Evolutionary conservation across 2,888 invertebrate genomes (phyloP).

Genomic region (Aporophyla nigra): DNA sequence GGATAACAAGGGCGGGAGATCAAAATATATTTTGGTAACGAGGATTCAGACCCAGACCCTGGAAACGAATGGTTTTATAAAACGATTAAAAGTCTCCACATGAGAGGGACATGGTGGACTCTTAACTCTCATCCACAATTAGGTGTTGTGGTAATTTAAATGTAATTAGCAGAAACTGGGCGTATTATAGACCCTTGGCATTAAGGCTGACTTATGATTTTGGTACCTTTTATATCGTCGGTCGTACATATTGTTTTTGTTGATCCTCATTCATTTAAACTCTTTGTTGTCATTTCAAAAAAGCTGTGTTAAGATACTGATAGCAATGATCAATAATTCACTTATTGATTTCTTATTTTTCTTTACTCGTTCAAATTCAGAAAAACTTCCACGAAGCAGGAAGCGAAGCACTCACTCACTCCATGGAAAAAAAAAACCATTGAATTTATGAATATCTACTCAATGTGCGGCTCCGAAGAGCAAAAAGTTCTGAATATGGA

Average conservation of each 20-base stretch:
- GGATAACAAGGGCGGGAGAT: conserved; percentile 14
- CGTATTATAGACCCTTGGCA: background rate
- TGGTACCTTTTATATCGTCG: background rate
- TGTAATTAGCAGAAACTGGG: background rate
- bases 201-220: background rate
- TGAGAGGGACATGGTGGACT: background rate
- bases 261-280: no score
- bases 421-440: conserved; percentile 30
- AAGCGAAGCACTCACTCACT: conserved; percentile 45
- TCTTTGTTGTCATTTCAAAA: background rate
- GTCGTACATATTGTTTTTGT: background rate
- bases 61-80: background rate
- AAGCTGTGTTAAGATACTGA: background rate
- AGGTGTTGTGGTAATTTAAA: background rate
- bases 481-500: conserved; percentile 48
- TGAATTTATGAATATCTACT: conserved; percentile 39
- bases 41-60: background rate
- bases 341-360: conserved; percentile 6
- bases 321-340: background rate
- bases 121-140: background rate
- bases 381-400: conserved; percentile 1
- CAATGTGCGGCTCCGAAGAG: conserved; percentile 28
- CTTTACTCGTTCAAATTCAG: background rate
- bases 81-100: background rate
- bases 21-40: conserved; percentile 32